Evolutionary conservation across 2,113 vertebrate species (phyloP), one percentile per base, ranked within the genome.

Genomic region (Gavialis gangeticus): DNA sequence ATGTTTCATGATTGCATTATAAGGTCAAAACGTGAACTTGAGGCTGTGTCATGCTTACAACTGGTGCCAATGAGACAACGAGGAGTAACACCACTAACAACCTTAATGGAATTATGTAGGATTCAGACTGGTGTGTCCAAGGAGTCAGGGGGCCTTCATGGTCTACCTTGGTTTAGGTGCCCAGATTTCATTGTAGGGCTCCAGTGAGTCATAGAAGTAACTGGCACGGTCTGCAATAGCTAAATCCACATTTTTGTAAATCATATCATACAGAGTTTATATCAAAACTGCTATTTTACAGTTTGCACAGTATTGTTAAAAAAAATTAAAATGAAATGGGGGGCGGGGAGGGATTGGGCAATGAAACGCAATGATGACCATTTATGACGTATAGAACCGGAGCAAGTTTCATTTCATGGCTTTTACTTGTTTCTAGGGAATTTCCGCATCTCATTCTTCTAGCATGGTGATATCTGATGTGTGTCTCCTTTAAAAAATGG

Each of bases 361-460:
- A 3, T 30, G 76, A 2, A 91, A 80, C 2, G 15, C 34, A 73
- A 85, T 82, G 63, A 30, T 88, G 30, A 82, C 78, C 57, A 5
- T 93, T 93, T 95, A 75, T 46, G 91, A 67, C 64, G 16, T 46
- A 89, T 87, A 93, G 75, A 94, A 91, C 56, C 85, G 82, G 90
- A 97, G 82, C 85, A 97, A 92, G 90, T 95, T 96, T 97, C 93
- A 93, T 96, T 96, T 91, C 77, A 89, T 92, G 91, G 94, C 92
- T 97, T 97, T 91, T 96, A 94, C 96, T 95, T 95, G 66, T 97
- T 97, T 88, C 89, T 94, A 87, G 82, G 46, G 85, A 93, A 96
- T 96, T 98, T 97, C 96, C 91, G 96, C 97, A 98, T 98, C 96
- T 96, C 94, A 89, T 98, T 97, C 97, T 98, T 98, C 96, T 98